Base-by-base conservation (phyloP, 2,797 vertebrate species). In the Eulemur rubriventer region DNA sequence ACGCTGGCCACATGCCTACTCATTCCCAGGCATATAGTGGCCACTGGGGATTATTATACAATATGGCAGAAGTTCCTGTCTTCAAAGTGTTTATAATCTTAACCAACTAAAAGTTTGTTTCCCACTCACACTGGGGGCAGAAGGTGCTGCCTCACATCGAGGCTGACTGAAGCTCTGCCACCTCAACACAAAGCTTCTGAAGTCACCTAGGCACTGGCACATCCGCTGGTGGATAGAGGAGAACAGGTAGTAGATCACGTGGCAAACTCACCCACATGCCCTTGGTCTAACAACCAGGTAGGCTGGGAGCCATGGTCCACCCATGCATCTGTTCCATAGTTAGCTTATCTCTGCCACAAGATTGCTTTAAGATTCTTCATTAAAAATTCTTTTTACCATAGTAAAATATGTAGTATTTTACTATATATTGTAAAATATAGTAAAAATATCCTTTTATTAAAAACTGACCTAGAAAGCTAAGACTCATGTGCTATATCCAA, bases 401-500 rank as follows among this genome's bases (percentile, higher is more conserved):
- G 10, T 75, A 72, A 80, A 94, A 94, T 50, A 50, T 50, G 17
- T 50, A 50, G 52, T 57, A 57, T 57, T 57, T 57, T 26, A 11
- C 55, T 26, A 57, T 26, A 22, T 57, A 57, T 57, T 57, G 55
- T 57, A 57, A 4, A 57, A 57, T 57, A 16, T 50, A 59, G 7
- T 75, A 67, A 84, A 95, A 94, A 61, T 69, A 78, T 14, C 35
- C 4, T 57, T 55, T 52, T 90, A 63, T 84, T 80, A 50, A 93
- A 92, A 55, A 52, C 33, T 91, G 43, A 81, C 48, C 48, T 89
- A 7, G 73, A 76, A 93, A 89, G 43, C 67, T 85, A 82, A 86
- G 48, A 90, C 17, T 65, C 30, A 6, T 38, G 10, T 48, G 33
- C 48, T 63, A 20, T 4, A 18, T 52, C 57, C 33, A 43, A 1